Conservation (phyloP, 2,888 invertebrate genomes). For the Cryptocephalus primarius region DNA sequence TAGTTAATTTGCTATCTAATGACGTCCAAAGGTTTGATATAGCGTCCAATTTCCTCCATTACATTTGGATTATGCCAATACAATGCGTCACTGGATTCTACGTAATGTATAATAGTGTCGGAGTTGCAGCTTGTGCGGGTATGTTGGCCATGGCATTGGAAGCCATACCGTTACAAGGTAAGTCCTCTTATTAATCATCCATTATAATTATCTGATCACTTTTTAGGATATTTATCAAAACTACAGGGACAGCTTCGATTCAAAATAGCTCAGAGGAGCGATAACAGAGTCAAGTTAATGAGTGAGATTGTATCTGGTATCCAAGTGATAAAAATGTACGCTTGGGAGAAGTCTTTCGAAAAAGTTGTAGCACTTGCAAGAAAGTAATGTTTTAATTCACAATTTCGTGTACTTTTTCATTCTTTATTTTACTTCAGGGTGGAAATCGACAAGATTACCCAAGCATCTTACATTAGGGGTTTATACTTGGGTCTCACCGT, state of each 20-base stretch:
- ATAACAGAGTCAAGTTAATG: slow-evolving; percentile 59
- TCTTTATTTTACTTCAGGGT: slow-evolving; percentile 11
- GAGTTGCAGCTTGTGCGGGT: slow-evolving; percentile 49
- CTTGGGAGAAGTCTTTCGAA: slow-evolving; percentile 64
- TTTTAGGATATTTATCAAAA: slow-evolving; percentile 38
- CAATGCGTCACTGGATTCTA: slow-evolving; percentile 53
- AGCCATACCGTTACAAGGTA: slow-evolving; percentile 42
- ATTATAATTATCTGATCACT: too few relatives aligned
- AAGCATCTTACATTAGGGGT: slow-evolving; percentile 55
- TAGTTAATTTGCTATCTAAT: slow-evolving; percentile 75
- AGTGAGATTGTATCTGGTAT: slow-evolving; percentile 64
- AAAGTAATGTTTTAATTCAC: slow-evolving; percentile 37
- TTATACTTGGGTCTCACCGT: slow-evolving; percentile 55
- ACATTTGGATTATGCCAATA: slow-evolving; percentile 70
- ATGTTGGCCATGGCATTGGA: slow-evolving; percentile 44
- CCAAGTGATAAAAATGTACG: slow-evolving; percentile 69
- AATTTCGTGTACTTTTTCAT: not conserved
- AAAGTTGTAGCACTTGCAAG: slow-evolving; percentile 48
- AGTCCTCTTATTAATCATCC: too few relatives aligned
- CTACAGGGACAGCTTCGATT: slow-evolving; percentile 36
- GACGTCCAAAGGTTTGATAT: slow-evolving; percentile 75
- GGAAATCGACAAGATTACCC: slow-evolving; percentile 57
- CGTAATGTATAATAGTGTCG: slow-evolving; percentile 46
- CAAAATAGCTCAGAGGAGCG: slow-evolving; percentile 43
- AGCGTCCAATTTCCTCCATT: slow-evolving; percentile 60